phyloP scores from a whole-genome alignment of 2,797 vertebrate genomes.

The Helostoma temminkii region DNA sequence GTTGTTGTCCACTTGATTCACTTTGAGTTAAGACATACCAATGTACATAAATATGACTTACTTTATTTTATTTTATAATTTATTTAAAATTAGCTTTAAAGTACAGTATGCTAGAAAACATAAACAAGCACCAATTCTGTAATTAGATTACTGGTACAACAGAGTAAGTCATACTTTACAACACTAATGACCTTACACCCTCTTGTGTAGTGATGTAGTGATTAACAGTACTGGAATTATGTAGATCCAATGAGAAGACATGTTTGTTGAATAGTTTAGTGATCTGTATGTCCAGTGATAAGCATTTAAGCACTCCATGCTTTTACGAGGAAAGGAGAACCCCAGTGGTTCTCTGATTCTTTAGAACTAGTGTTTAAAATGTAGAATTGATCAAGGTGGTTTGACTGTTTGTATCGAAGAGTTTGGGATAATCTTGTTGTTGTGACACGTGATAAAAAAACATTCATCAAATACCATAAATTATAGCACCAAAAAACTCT shows the following conservation, averaged over 20 bases:
- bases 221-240: slow-evolving; percentile 13
- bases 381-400: background rate
- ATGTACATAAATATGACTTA: no score
- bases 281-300: background rate
- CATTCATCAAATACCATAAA: background rate
- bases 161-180: no score
- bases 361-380: background rate
- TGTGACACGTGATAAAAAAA: background rate
- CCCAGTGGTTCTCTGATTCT: no score
- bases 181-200: background rate
- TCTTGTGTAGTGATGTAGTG: slow-evolving; percentile 9
- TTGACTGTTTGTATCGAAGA: background rate
- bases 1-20: no score
- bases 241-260: background rate
- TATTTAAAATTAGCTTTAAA: no score
- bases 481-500: background rate
- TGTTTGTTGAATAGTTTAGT: slow-evolving; percentile 7
- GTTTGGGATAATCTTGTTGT: background rate
- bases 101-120: no score
- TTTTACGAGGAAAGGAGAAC: background rate
- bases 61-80: no score
- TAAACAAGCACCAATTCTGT: no score
- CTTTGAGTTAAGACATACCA: no score
- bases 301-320: background rate
- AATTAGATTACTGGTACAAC: no score